Evolutionary conservation across 2,888 invertebrate genomes (phyloP).

Genomic region (Eupithecia subumbrata): DNA sequence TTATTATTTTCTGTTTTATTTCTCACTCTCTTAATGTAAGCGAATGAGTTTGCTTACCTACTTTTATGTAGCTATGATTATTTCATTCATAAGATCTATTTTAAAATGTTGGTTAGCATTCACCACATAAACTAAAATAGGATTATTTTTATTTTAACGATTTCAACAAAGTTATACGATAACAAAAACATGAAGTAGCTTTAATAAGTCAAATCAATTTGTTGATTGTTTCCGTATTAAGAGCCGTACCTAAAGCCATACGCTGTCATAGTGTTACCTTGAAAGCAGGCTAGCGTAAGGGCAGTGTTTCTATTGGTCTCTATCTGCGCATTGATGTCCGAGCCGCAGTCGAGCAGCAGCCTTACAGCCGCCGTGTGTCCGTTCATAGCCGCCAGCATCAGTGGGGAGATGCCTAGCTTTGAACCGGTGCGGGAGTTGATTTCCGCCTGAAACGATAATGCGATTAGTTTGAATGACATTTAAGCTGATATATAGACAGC

Average conservation of each 20-base stretch:
- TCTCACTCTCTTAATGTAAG: no score
- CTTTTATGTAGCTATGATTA: background rate
- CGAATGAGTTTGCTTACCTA: background rate
- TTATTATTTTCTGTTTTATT: no score
- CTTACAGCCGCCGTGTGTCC: constrained; percentile 95
- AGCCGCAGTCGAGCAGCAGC: constrained; percentile 97
- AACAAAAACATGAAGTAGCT: no score
- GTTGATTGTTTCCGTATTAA: no score
- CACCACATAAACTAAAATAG: no score
- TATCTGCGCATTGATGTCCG: constrained; percentile 99
- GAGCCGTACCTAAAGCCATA: no score
- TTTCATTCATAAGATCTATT: background rate
- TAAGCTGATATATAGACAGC: background rate
- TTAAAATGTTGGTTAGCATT: background rate
- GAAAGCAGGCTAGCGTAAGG: constrained; percentile 98
- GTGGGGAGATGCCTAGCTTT: constrained; percentile 98
- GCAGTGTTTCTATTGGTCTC: constrained; percentile 99
- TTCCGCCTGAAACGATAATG: constrained; percentile 86
- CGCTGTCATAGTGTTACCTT: constrained; percentile 84
- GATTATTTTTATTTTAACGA: no score
- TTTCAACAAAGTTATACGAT: no score
- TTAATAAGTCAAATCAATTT: no score
- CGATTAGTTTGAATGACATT: background rate
- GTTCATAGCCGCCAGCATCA: constrained; percentile 99
- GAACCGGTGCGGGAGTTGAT: constrained; percentile 99